Evolutionary conservation across 2,888 invertebrate species (phyloP).

Genomic region (Sphaerophoria taeniata): DNA sequence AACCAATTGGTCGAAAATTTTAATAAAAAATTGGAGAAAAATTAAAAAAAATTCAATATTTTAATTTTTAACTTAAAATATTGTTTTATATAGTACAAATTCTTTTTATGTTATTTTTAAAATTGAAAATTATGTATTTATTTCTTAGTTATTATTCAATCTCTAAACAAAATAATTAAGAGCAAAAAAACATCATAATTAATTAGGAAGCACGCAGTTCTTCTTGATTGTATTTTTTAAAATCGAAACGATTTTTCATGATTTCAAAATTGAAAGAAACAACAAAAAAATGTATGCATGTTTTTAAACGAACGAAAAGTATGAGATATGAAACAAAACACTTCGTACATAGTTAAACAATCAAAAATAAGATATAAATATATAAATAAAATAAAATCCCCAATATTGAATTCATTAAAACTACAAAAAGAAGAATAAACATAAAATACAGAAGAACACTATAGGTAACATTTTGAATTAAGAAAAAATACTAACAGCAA

Average conservation of each 20-base stretch:
- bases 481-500: slow-evolving; percentile 60
- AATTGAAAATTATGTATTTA: slow-evolving; percentile 57
- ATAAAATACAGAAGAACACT: slow-evolving; percentile 29
- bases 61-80: slow-evolving; percentile 37
- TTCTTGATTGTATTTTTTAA: slow-evolving; percentile 65
- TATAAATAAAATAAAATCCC: slow-evolving; percentile 33
- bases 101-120: slow-evolving; percentile 62
- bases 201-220: slow-evolving; percentile 65
- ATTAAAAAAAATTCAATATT: slow-evolving; percentile 9
- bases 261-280: slow-evolving; percentile 59
- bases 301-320: slow-evolving; percentile 19
- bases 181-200: slow-evolving; percentile 42
- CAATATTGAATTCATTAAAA: slow-evolving; percentile 68
- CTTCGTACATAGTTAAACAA: slow-evolving; percentile 74
- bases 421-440: slow-evolving; percentile 47
- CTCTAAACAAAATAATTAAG: slow-evolving; percentile 22
- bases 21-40: slow-evolving; percentile 20
- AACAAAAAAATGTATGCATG: slow-evolving; percentile 8
- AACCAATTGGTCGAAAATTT: slow-evolving; percentile 66
- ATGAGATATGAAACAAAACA: slow-evolving; percentile 39
- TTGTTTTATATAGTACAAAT: slow-evolving; percentile 69
- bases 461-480: slow-evolving; percentile 67
- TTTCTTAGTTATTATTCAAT: slow-evolving; percentile 32
- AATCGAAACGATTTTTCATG: slow-evolving; percentile 66
- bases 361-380: slow-evolving; percentile 68